These are phyloP conservation scores for Nerophis ophidion DNA, from an alignment of 2,113 vertebrate genomes.

Conservation along the genomic window DNA sequence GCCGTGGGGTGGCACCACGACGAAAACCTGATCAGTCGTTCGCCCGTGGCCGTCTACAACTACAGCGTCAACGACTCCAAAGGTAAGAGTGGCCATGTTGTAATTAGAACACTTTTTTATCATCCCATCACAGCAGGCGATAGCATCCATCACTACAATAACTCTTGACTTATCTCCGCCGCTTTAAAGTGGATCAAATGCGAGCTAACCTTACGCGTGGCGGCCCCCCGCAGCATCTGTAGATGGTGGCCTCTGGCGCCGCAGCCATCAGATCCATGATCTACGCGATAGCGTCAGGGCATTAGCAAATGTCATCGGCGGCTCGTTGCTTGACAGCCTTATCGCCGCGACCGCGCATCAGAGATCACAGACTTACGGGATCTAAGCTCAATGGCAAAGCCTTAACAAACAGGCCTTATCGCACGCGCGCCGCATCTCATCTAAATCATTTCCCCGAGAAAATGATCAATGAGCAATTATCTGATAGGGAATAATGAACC, in stretches of 20 bases:
- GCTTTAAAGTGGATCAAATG: constrained; percentile 54
- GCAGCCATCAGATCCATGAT: constrained; percentile 58
- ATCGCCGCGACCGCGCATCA: constrained; percentile 40
- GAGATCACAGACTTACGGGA: constrained; percentile 63
- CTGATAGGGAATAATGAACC: constrained; percentile 68
- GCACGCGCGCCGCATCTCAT: constrained; percentile 52
- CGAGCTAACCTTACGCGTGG: constrained; percentile 40
- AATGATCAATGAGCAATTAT: constrained; percentile 72
- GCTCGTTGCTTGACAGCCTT: constrained; percentile 60
- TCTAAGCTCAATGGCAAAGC: constrained; percentile 50
- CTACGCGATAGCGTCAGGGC: constrained; percentile 62
- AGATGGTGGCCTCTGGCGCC: constrained; percentile 61
- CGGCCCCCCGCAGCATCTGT: constrained; percentile 44
- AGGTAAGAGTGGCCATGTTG: constrained; percentile 48
- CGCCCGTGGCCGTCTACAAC: constrained; percentile 91
- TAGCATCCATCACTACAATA: constrained; percentile 20
- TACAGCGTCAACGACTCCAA: constrained; percentile 80
- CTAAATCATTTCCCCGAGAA: constrained; percentile 65
- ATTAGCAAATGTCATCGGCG: constrained; percentile 69
- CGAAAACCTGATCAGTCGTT: constrained; percentile 85
- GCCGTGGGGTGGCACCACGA: constrained; percentile 98
- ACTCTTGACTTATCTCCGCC: constrained; percentile 48
- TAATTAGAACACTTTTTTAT: constrained; percentile 9
- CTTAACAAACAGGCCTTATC: constrained; percentile 65
- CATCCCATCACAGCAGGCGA: background rate